Base-by-base conservation (phyloP, 2,113 vertebrate genomes). In the Pollimyrus isidori region DNA sequence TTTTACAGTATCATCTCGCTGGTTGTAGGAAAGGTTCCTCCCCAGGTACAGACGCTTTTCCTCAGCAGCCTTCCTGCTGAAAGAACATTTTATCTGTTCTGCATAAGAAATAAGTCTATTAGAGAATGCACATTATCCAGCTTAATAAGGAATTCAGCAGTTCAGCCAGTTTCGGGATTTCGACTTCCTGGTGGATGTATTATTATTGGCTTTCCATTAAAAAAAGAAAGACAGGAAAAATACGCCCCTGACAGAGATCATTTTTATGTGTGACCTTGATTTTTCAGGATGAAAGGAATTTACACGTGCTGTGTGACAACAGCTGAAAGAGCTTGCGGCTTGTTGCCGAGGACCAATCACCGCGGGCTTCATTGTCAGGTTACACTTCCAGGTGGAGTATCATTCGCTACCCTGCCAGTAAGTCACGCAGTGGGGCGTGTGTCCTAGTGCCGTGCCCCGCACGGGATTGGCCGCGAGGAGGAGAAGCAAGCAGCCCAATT, bases 31-130 rank as follows among this genome's bases (percentile, higher is more conserved):
- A 48, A 48, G 80, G 21, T 46, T 84, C 11, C 21, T 65, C 45
- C 45, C 6, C 21, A 84, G 7, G 11, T 69, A 13, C 23, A 13
- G 65, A 26, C 0, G 19, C 19, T 1, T 86, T 13, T 49, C 46
- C 48, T 45, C 83, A 15, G 45, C n/a, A 19, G 39, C 39, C 23
- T 13, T 86, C n/a, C 19, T 15, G 48, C 48, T 4, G 17, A 21
- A 53, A 15, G n/a, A 53, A 19, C n/a, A 35, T 87, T 87, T 87
- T 53, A 17, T 52, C 48, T 87, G 19, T 53, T 87, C 50, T 52
- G 46, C 30, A 56, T 87, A 49, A 85, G 83, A 52, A 56, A 84
- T 84, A 17, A 84, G 21, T 84, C 39, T 87, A 35, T 87, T 87
- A 35, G 9, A 52, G 50, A 26, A 53, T 48, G 49, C 46, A 19